A percentile compares a stretch with the other conserved stretches of the same genome.
Evolutionary conservation across 2,888 invertebrate species (phyloP).

Genomic region (Ectemnius lituratus): DNA sequence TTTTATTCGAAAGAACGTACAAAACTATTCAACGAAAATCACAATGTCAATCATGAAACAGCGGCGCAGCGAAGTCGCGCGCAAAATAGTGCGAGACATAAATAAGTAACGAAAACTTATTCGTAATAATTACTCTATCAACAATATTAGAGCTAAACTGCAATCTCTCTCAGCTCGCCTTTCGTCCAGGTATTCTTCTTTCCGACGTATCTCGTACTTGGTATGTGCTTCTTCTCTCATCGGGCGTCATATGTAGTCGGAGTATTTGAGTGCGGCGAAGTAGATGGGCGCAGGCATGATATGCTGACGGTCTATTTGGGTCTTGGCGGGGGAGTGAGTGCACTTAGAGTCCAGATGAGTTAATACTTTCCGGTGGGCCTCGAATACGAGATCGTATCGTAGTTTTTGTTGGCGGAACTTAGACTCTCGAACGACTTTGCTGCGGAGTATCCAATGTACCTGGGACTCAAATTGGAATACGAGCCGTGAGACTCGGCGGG

Average conservation of each 20-base stretch:
- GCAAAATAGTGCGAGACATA: constrained; percentile 47
- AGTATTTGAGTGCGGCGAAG: neutral
- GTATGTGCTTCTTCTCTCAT: constrained; percentile 7
- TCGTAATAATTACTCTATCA: constrained; percentile 41
- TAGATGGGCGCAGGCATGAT: neutral
- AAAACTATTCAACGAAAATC: constrained; percentile 61
- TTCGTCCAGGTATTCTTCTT: neutral
- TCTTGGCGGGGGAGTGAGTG: neutral
- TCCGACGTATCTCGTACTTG: too few relatives aligned
- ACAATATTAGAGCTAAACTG: constrained; percentile 23
- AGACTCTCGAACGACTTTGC: constrained; percentile 57
- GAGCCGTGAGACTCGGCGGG: constrained; percentile 65
- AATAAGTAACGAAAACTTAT: constrained; percentile 57
- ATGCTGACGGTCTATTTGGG: neutral
- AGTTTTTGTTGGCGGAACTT: constrained; percentile 60
- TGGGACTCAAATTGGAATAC: constrained; percentile 66
- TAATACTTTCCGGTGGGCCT: constrained; percentile 68
- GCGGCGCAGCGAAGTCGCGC: constrained; percentile 17
- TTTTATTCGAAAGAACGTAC: constrained; percentile 61
- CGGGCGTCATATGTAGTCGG: neutral
- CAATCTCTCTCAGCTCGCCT: constrained; percentile 13
- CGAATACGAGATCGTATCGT: constrained; percentile 76
- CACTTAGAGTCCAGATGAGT: neutral
- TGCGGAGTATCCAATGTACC: constrained; percentile 63
- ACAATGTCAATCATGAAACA: constrained; percentile 36